Base-by-base conservation (phyloP, 2,888 invertebrate species). In the Dicycla oo region DNA sequence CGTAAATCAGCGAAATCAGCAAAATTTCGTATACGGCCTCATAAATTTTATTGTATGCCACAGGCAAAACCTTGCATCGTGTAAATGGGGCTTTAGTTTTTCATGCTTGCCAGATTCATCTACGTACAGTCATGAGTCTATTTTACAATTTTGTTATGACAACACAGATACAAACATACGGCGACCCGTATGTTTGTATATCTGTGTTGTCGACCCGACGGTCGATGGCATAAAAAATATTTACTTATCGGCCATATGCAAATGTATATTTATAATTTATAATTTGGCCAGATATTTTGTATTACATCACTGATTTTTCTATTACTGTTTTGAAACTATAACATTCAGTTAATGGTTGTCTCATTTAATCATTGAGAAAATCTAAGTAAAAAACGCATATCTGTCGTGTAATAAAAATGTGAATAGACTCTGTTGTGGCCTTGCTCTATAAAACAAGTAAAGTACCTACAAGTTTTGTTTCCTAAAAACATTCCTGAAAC, bases 371-470 rank as follows among this genome's bases (percentile, higher is more conserved):
- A n/a, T n/a, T 20, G 15, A 57, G 26, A 30, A 58, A 58, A 30
- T 20, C 20, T 40, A 18, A 43, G 38, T 70, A 70, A 70, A 57
- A 30, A 75, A 56, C 20, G 13, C 49, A 20, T 20, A 26, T 60
- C 6, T 61, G 57, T 61, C 56, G 7, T n/a, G 23, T 53, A 53
- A 57, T 78, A 78, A 57, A 71, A 49, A 66, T 53, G 49, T 53
- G 65, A 58, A 53, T 20, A 73, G 11, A 47, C 15, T 57, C 11
- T 54, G 53, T n/a, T 40, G 51, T n/a, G 57, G 30, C 62, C 77
- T 77, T 62, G 66, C 7, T 54, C 74, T 34, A 49, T 53, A 66
- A 73, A 80, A 80, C 53, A 66, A 66, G 69, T 53, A 62, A 65
- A 68, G 15, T 69, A 77, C 38, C 15, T 69, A 77, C 45, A 34